Conservation (phyloP, 2,888 invertebrate genomes). For the Trissolcus brochymenae region DNA sequence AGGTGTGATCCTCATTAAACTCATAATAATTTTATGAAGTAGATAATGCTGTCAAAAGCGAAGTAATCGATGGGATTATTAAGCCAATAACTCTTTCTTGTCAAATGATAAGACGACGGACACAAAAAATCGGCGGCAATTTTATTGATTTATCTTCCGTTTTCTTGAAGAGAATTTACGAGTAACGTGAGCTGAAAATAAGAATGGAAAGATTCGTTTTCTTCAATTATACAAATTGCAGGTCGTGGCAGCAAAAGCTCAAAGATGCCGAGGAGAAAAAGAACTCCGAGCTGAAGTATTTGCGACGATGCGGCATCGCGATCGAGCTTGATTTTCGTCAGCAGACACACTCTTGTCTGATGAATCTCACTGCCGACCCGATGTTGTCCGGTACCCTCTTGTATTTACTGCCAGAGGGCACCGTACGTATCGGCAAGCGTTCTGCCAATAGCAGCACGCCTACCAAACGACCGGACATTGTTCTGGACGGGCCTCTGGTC, state of each 20-base stretch:
- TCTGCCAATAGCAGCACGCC: slow-evolving; percentile 27
- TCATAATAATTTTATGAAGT: too few relatives aligned
- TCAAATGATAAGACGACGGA: too few relatives aligned
- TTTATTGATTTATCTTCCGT: too few relatives aligned
- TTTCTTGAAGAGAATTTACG: background rate
- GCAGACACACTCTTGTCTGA: slow-evolving; percentile 78
- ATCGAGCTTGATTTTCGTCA: slow-evolving; percentile 76
- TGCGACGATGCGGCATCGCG: slow-evolving; percentile 80
- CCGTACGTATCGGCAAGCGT: slow-evolving; percentile 76
- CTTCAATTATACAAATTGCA: slow-evolving; percentile 62
- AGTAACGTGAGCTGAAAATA: background rate
- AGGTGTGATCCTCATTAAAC: too few relatives aligned
- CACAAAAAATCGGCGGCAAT: too few relatives aligned
- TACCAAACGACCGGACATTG: slow-evolving; percentile 77
- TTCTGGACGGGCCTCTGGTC: slow-evolving; percentile 80
- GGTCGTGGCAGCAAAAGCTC: slow-evolving; percentile 77
- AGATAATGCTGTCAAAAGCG: too few relatives aligned
- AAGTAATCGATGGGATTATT: too few relatives aligned
- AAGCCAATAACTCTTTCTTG: too few relatives aligned
- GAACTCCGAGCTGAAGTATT: slow-evolving; percentile 77
- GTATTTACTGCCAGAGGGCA: slow-evolving; percentile 78
- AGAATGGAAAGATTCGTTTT: background rate
- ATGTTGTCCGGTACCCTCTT: slow-evolving; percentile 80
- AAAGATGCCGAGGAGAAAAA: slow-evolving; percentile 77
- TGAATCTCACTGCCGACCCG: slow-evolving; percentile 82